Conservation (phyloP, 2,797 vertebrate genomes). For the Diplodus puntazzo region DNA sequence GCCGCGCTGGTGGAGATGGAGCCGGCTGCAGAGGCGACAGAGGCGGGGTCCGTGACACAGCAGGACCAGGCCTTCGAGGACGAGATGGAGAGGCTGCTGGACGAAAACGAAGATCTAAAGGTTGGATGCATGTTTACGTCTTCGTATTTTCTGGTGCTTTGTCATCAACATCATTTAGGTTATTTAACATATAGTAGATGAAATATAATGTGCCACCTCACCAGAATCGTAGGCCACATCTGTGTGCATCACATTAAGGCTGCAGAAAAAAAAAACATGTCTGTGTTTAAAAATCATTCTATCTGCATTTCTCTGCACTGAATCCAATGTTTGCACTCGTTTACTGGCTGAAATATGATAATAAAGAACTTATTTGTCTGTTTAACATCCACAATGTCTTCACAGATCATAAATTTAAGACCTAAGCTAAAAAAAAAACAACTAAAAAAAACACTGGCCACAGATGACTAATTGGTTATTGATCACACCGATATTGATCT, state of each 20-base stretch:
- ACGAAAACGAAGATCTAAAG: conserved; percentile 96
- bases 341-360: neutral
- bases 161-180: neutral
- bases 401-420: neutral
- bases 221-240: neutral
- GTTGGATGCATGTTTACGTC: conserved; percentile 75
- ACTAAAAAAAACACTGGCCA: neutral
- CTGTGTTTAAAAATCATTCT: neutral
- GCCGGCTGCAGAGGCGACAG: conserved; percentile 74
- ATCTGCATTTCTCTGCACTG: neutral
- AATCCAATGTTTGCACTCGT: conserved; percentile 4
- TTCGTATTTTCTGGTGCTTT: neutral
- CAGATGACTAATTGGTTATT: conserved; percentile 53
- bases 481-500: conserved; percentile 50
- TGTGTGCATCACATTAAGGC: neutral
- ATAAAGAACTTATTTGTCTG: conserved; percentile 28
- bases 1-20: conserved; percentile 57
- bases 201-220: neutral
- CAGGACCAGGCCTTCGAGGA: conserved; percentile 89
- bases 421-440: conserved; percentile 4
- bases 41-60: conserved; percentile 83
- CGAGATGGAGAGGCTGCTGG: conserved; percentile 92
- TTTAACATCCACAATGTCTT: conserved; percentile 14
- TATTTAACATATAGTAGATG: neutral
- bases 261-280: neutral